A percentile compares a stretch with the other conserved stretches of the same genome.
phyloP scores from a whole-genome alignment of 2,888 invertebrate genomes.

The Sinhomidia bicolor region DNA sequence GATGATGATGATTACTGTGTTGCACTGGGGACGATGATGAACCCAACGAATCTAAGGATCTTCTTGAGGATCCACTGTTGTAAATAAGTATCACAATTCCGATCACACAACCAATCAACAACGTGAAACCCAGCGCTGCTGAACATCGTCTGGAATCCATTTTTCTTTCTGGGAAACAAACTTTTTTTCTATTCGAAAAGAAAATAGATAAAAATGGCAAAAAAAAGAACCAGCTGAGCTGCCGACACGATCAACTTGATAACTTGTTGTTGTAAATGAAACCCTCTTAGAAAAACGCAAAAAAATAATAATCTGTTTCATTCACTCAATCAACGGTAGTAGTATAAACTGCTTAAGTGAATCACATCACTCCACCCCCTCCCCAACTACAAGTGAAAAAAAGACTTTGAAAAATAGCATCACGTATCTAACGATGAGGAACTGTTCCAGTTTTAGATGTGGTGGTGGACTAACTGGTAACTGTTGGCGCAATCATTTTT shows the following conservation, averaged over 20 bases:
- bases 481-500: constrained; percentile 24
- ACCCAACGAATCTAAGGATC: constrained; percentile 40
- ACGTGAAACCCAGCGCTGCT: constrained; percentile 74
- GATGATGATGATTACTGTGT: background rate
- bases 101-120: constrained; percentile 78
- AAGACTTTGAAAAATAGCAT: constrained; percentile 17
- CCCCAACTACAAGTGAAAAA: background rate
- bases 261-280: constrained; percentile 27
- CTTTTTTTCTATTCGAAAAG: background rate
- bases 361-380: background rate
- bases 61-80: constrained; percentile 68
- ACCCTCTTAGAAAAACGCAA: constrained; percentile 1
- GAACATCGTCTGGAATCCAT: constrained; percentile 75
- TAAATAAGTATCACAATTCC: constrained; percentile 78
- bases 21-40: constrained; percentile 31
- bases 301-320: background rate
- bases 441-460: background rate
- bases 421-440: constrained; percentile 20
- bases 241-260: constrained; percentile 9
- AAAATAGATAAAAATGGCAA: constrained; percentile 25
- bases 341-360: constrained; percentile 24
- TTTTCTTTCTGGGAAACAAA: background rate
- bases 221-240: background rate
- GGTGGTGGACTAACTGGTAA: background rate
- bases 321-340: too few species aligned